phyloP scores from a whole-genome alignment of 2,888 invertebrate genomes.

The Epirrita christyi region DNA sequence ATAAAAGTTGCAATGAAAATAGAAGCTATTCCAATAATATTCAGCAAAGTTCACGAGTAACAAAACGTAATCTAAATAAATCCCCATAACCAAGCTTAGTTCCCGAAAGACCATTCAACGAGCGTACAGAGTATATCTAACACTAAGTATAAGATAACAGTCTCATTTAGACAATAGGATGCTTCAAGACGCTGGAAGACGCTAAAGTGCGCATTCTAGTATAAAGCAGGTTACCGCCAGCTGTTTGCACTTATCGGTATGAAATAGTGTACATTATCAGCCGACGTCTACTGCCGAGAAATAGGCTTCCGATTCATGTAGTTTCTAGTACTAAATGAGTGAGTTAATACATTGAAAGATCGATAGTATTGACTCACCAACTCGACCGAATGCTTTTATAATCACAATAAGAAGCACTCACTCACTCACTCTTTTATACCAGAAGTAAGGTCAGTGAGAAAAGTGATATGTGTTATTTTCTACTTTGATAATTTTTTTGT shows the following conservation, averaged over 20 bases:
- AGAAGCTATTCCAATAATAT: background rate
- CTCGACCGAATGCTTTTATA: too few species aligned
- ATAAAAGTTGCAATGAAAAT: background rate
- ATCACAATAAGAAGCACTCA: too few species aligned
- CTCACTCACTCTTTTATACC: too few species aligned
- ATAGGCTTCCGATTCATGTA: too few species aligned
- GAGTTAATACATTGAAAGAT: too few species aligned
- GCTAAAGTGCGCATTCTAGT: constrained; percentile 21
- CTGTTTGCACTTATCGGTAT: background rate
- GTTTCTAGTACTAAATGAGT: too few species aligned
- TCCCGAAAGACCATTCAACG: constrained; percentile 41
- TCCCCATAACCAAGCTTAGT: constrained; percentile 36
- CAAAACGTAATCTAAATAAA: constrained; percentile 44
- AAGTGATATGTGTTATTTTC: too few species aligned
- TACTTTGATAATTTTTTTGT: too few species aligned
- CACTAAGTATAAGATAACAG: constrained; percentile 56
- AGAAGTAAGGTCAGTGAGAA: too few species aligned
- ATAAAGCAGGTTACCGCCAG: constrained; percentile 7
- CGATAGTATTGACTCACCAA: too few species aligned
- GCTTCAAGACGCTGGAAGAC: constrained; percentile 36
- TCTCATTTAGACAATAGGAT: constrained; percentile 59
- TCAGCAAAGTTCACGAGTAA: constrained; percentile 10
- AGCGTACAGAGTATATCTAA: constrained; percentile 50
- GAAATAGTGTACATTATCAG: background rate
- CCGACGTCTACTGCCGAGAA: too few species aligned